Percentiles rank a stretch among this genome's conserved stretches.
Conservation (phyloP, 1,140 invertebrate species). For the Hyles vespertilio region DNA sequence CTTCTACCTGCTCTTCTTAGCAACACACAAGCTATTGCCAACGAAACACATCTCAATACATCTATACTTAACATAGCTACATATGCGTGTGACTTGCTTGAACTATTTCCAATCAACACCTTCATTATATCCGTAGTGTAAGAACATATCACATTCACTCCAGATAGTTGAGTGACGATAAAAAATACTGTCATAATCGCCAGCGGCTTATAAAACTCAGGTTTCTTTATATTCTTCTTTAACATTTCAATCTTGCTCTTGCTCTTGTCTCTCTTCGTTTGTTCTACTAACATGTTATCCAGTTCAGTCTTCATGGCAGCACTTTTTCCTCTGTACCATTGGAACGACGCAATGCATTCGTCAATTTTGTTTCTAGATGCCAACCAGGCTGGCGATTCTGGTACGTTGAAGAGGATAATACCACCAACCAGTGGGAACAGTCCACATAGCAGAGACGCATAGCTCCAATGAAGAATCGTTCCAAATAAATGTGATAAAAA, state of each 20-base stretch:
- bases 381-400: constrained; percentile 85
- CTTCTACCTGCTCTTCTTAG: constrained; percentile 77
- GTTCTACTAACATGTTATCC: constrained; percentile 65
- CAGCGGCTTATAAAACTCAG: constrained; percentile 78
- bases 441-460: constrained; percentile 74
- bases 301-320: constrained; percentile 68
- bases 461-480: constrained; percentile 77
- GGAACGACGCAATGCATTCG: constrained; percentile 72
- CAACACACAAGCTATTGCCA: constrained; percentile 77
- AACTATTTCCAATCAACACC: constrained; percentile 65
- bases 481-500: constrained; percentile 78
- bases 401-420: constrained; percentile 74
- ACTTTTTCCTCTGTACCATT: constrained; percentile 74
- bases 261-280: constrained; percentile 45
- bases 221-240: constrained; percentile 56
- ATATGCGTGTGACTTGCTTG: constrained; percentile 66
- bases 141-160: constrained; percentile 83
- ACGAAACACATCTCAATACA: constrained; percentile 79
- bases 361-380: constrained; percentile 74
- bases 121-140: constrained; percentile 82
- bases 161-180: constrained; percentile 78
- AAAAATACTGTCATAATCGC: constrained; percentile 78
- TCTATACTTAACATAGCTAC: constrained; percentile 81
- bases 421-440: constrained; percentile 73
- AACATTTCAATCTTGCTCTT: constrained; percentile 51